Conservation (phyloP, 2,797 vertebrate genomes). For the Poeciliopsis paucimaculata region DNA sequence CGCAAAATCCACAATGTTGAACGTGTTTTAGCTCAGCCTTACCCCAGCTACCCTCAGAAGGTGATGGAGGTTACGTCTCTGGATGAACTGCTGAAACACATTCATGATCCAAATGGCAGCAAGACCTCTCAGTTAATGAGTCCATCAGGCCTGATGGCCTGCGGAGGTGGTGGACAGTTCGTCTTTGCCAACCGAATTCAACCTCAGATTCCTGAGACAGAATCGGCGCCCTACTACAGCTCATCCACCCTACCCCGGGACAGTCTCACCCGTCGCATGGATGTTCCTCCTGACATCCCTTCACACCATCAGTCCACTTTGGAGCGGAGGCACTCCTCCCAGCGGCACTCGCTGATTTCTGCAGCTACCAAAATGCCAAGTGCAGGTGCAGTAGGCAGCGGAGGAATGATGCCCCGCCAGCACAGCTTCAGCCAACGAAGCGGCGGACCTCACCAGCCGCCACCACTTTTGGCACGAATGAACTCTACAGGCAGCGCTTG, state of each 20-base stretch:
- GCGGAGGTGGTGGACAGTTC: slow-evolving; percentile 70
- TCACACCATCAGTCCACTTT: slow-evolving; percentile 81
- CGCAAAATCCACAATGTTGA: slow-evolving; percentile 87
- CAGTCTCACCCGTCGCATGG: slow-evolving; percentile 87
- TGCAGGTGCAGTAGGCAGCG: slow-evolving; percentile 64
- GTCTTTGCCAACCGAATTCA: slow-evolving; percentile 83
- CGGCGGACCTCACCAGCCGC: slow-evolving; percentile 77
- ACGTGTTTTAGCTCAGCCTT: slow-evolving; percentile 81
- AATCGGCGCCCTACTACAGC: slow-evolving; percentile 84
- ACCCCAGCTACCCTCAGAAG: slow-evolving; percentile 83
- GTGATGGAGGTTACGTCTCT: slow-evolving; percentile 89
- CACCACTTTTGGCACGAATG: slow-evolving; percentile 86
- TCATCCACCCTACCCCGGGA: slow-evolving; percentile 86
- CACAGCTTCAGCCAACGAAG: slow-evolving; percentile 84
- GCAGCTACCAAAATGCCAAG: slow-evolving; percentile 80
- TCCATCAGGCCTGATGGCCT: slow-evolving; percentile 76
- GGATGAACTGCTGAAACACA: slow-evolving; percentile 90
- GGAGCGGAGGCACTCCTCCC: slow-evolving; percentile 80
- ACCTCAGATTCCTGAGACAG: slow-evolving; percentile 84
- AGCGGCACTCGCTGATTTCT: slow-evolving; percentile 85
- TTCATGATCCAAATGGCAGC: slow-evolving; percentile 82
- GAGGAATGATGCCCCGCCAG: slow-evolving; percentile 80
- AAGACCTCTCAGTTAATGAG: slow-evolving; percentile 80
- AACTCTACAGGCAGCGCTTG: slow-evolving; percentile 84
- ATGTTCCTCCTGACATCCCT: slow-evolving; percentile 86